A percentile compares a stretch with the other conserved stretches of the same genome.
phyloP scores from a whole-genome alignment of 2,888 invertebrate species.

The Salticus scenicus region DNA sequence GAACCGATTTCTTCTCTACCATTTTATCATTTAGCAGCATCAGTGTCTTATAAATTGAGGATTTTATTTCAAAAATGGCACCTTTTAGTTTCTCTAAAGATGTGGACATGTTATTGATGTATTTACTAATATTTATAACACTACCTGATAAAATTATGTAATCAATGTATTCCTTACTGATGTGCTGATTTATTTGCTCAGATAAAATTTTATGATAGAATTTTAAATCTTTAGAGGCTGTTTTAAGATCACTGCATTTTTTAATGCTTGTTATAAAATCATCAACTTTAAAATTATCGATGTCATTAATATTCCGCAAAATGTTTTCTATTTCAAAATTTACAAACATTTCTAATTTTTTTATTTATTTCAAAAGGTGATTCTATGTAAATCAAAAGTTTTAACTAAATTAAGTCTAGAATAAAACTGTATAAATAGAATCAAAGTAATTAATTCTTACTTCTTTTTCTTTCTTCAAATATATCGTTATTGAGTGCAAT shows the following conservation, averaged over 20 bases:
- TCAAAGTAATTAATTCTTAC: no score
- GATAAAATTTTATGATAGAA: background rate
- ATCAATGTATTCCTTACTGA: background rate
- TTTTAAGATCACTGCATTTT: background rate
- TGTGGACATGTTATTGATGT: background rate
- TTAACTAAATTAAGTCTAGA: no score
- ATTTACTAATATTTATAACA: background rate
- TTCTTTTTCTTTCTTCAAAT: no score
- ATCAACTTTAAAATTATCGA: background rate
- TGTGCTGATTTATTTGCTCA: background rate
- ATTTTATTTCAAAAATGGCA: background rate
- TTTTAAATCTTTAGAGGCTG: background rate
- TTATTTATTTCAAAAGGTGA: no score
- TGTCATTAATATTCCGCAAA: background rate
- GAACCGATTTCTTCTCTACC: background rate
- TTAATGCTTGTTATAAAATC: background rate
- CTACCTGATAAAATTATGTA: background rate
- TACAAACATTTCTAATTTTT: no score
- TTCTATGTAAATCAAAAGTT: no score
- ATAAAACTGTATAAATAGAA: no score
- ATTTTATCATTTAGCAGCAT: background rate
- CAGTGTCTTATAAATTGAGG: background rate
- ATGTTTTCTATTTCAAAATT: no score
- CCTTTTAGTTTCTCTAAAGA: background rate
- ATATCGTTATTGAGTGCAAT: no score